Percentiles rank a stretch among this genome's conserved stretches.
These are phyloP conservation scores for Chrysocyon brachyurus DNA, from an alignment of 2,797 vertebrate genomes.

Conservation along the genomic window DNA sequence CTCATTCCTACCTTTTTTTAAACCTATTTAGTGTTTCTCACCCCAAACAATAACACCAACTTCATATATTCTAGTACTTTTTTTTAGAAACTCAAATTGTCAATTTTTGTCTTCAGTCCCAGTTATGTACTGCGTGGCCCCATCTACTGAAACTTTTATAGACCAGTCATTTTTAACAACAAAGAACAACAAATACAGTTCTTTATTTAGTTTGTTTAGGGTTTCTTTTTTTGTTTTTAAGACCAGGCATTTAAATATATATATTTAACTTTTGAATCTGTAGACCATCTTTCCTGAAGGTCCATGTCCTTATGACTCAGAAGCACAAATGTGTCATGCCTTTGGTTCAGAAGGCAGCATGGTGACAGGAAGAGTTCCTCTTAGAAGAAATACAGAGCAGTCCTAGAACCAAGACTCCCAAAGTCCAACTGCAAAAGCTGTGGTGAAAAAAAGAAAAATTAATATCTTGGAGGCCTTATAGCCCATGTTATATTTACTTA, in stretches of 20 bases:
- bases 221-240: slow-evolving; percentile 33
- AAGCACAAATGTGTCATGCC: slow-evolving; percentile 61
- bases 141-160: slow-evolving; percentile 52
- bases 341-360: slow-evolving; percentile 33
- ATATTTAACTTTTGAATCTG: slow-evolving; percentile 41
- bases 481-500: slow-evolving; percentile 14
- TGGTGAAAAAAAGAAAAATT: slow-evolving; percentile 8
- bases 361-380: not conserved
- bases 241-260: slow-evolving; percentile 60
- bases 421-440: not conserved
- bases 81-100: slow-evolving; percentile 66
- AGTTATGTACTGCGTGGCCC: not conserved
- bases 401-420: not conserved
- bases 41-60: slow-evolving; percentile 69
- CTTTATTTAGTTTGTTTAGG: slow-evolving; percentile 69
- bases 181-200: slow-evolving; percentile 57
- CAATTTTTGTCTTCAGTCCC: slow-evolving; percentile 33
- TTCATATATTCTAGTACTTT: slow-evolving; percentile 67
- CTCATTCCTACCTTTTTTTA: slow-evolving; percentile 72
- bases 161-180: slow-evolving; percentile 76
- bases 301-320: slow-evolving; percentile 40
- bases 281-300: slow-evolving; percentile 67
- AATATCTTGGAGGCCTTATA: not conserved
- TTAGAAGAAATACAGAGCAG: slow-evolving; percentile 34
- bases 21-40: slow-evolving; percentile 81